Base-by-base conservation (phyloP, 1,140 invertebrate species). In the Formica selysi region DNA sequence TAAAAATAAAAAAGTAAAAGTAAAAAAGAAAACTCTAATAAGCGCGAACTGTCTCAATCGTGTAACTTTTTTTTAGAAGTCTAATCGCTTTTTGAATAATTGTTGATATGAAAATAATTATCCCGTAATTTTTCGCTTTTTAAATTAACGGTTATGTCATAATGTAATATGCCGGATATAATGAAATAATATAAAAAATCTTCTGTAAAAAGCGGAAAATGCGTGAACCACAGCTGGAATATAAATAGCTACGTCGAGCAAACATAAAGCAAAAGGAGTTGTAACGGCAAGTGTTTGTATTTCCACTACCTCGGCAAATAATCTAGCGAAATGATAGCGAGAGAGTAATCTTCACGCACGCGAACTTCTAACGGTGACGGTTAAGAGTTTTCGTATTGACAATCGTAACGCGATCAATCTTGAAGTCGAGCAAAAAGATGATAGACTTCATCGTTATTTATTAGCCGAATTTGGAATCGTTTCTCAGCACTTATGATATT, bases 341-440 rank as follows among this genome's bases (percentile, higher is more conserved):
- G 19, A 70, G 38, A 70, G 32, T 32, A n/a, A 73, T 74, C 64
- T 86, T 32, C 78, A 38, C 8, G 51, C 89, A 90, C 86, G 89
- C 73, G 29, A 91, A 41, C 57, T 84, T 80, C 71, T 91, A 91
- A 90, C 89, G 89, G 89, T 41, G 74, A n/a, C 48, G 11, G 29
- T 16, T n/a, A 22, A 44, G 19, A 29, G 36, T 73, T 73, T 71
- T 74, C 44, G 3, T 74, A 41, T 51, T 29, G 54, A 48, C 41
- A 38, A 83, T 83, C 54, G 38, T 13, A 26, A 74, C 54, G 54
- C 68, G 68, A 83, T 83, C 54, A 36, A 29, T 41, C 26, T 32
- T 38, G 54, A 62, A 32, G n/a, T 44, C 54, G 65, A 62, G 57
- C n/a, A 6, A 36, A 74, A 61, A 44, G 38, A 73, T 32, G 22